Base-by-base conservation (phyloP, 2,113 vertebrate species). In the Cettia cetti region DNA sequence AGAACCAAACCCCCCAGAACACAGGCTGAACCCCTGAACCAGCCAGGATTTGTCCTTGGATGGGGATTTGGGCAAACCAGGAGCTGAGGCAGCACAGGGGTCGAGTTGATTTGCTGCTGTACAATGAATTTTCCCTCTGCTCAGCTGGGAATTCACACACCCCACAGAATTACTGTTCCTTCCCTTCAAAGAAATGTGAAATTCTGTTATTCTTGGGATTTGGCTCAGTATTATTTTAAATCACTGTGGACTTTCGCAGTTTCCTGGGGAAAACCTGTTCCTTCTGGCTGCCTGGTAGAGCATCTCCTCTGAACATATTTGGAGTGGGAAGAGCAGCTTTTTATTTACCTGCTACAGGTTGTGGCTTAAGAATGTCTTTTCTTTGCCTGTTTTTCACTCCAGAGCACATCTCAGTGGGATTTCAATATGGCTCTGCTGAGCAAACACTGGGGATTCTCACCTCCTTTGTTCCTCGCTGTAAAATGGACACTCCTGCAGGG, bases 361-460 rank as follows among this genome's bases (percentile, higher is more conserved):
- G 6, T 39, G 44, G 9, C 30, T 90, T 68, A 13, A 5, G 84
- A 84, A 31, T 17, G 27, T 6, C 23, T 23, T 23, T 33, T n/a
- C 30, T 4, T 0, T 39, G 54, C n/a, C 40, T 57, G 0, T 20
- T 64, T 70, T 64, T 60, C 20, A 12, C n/a, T 68, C 14, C 16
- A 11, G 45, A 47, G 28, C 0, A 0, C 21, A 5, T 13, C 56
- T 71, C 18, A 2, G 52, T 27, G 20, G 7, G 1, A 2, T 30
- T 27, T 5, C 27, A 40, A 3, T 0, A 33, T 28, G 4, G 4
- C 31, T 69, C 11, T 57, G 69, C 30, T 31, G 59, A 57, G 8
- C 27, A 52, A 39, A 39, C 13, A 1, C 22, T 26, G 5, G 39
- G 47, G 54, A 50, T 92, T 82, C n/a, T 80, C 50, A 10, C 39